Evolutionary conservation across 2,888 invertebrate species (phyloP), one percentile per base, ranked within the genome.

Genomic region (Hemicrepidius hirtus): DNA sequence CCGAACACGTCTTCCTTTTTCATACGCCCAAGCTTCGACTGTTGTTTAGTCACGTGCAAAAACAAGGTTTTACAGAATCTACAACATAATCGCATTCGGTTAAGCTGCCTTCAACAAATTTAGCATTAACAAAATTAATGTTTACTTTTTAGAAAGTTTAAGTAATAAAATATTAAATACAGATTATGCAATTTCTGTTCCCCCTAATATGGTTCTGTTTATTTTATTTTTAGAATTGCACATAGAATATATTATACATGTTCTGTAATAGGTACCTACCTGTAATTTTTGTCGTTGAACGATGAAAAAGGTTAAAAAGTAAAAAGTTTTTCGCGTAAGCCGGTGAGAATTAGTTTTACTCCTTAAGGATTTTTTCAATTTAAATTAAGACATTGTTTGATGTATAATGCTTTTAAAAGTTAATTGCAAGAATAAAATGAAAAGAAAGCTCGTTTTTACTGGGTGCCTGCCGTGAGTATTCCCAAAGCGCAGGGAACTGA

Each of bases 401-500:
- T 21, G 28, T 28, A 41, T 28, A 44, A 44, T 12, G 60, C 16
- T 13, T 3, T 44, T 60, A 60, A 60, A 60, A 60, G 28, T 60
- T 44, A 40, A 60, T 41, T 44, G 37, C 24, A 16, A n/a, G 44
- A 13, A 24, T 44, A 44, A 20, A 12, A 60, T 21, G 16, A 57
- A 57, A 57, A 40, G 37, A 57, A 57, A 35, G 18, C 57, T n/a
- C 60, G 24, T 60, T 59, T 60, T 60, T 60, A 18, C 44, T 13
- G 28, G 60, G 10, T 18, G 44, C 16, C 9, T 18, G 44, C 16
- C 44, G 21, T 4, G 44, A 40, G 68, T 62, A 68, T 62, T 68
- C 68, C 68, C 68, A 24, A 60, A 60, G 68, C 62, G 16, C 28
- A 28, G 18, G 18, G 62, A 18, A 62, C 62, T 62, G 49, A 68